These are phyloP conservation scores for Sclerodermus sp. DNA, from an alignment of 2,888 invertebrate genomes.

Conservation along the genomic window DNA sequence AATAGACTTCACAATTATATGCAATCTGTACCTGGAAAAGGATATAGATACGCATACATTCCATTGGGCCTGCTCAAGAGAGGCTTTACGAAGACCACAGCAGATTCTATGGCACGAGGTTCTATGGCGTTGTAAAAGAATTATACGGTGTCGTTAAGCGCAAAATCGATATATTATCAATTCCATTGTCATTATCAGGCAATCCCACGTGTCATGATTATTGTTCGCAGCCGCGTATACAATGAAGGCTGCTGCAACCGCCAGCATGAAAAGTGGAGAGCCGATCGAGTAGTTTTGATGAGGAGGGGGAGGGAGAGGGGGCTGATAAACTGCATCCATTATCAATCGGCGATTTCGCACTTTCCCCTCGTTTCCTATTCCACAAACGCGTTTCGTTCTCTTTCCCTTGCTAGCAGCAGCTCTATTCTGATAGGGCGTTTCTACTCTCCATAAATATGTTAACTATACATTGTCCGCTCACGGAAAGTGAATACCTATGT, in stretches of 20 bases:
- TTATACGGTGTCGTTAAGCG: slow-evolving; percentile 51
- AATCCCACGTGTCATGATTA: slow-evolving; percentile 56
- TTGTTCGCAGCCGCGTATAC: slow-evolving; percentile 53
- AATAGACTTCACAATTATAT: too few relatives aligned
- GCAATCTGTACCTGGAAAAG: slow-evolving; percentile 17
- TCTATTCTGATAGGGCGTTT: too few relatives aligned
- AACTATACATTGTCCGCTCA: slow-evolving; percentile 15
- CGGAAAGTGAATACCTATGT: slow-evolving; percentile 21
- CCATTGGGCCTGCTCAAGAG: slow-evolving; percentile 17
- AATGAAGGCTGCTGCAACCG: slow-evolving; percentile 31
- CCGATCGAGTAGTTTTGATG: too few relatives aligned
- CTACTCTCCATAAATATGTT: slow-evolving; percentile 21
- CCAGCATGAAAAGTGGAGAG: too few relatives aligned
- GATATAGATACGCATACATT: slow-evolving; percentile 21
- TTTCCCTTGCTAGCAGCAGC: slow-evolving; percentile 1
- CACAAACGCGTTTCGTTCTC: slow-evolving; percentile 3
- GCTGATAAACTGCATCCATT: slow-evolving; percentile 52
- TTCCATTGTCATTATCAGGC: slow-evolving; percentile 56
- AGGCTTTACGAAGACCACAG: slow-evolving; percentile 31
- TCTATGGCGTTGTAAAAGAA: slow-evolving; percentile 51
- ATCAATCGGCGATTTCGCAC: slow-evolving; percentile 50
- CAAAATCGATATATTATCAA: slow-evolving; percentile 55
- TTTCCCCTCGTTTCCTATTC: slow-evolving; percentile 31
- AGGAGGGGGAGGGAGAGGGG: slow-evolving; percentile 14
- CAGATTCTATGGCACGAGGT: slow-evolving; percentile 5